Base-by-base conservation (phyloP, 1,140 invertebrate species). In the Drosophila quadrilineata region DNA sequence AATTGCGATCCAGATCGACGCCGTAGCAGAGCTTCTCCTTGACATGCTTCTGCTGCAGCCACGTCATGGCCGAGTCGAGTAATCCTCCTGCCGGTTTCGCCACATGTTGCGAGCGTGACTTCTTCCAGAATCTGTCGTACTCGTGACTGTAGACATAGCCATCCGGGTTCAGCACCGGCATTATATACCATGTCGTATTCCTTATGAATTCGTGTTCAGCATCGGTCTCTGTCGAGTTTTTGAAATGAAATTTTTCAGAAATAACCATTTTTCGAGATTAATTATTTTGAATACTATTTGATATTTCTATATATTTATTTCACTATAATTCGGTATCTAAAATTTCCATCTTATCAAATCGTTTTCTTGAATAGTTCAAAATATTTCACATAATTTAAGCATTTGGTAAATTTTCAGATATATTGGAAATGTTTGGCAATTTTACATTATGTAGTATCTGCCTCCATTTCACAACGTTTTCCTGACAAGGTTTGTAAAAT, bases 101-200 rank as follows among this genome's bases (percentile, higher is more conserved):
- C 52, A 77, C 53, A 31, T 91, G 90, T 53, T 91, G 91, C 12
- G 93, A 94, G 17, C 94, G 90, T 3, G 94, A 96, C 90, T 96
- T 96, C 41, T 93, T 91, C 95, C 95, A 96, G n/a, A 96, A 91
- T 1, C 94, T 91, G 82, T 95, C 92, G 84, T 92, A 91, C 84
- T 92, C 93, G 77, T 95, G 94, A 48, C 94, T 94, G 75, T 93
- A 95, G 68, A 94, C 94, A 85, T 96, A 96, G 1, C 95, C 95
- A 82, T 96, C 95, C 0, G 95, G 95, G 91, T 96, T 96, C 10
- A 92, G 89, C 6, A 95, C 91, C 0, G 95, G 95, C 73, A 96
- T 90, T 28, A 97, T 93, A 79, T 94, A 93, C 93, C 95, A 96
- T 71, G 86, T 88, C 16, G 87, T 88, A 28, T 89, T 88, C 2